Percentiles rank a stretch among this genome's conserved stretches.
Evolutionary conservation across 2,888 invertebrate species (phyloP).

Genomic region (Drosophila anceps): DNA sequence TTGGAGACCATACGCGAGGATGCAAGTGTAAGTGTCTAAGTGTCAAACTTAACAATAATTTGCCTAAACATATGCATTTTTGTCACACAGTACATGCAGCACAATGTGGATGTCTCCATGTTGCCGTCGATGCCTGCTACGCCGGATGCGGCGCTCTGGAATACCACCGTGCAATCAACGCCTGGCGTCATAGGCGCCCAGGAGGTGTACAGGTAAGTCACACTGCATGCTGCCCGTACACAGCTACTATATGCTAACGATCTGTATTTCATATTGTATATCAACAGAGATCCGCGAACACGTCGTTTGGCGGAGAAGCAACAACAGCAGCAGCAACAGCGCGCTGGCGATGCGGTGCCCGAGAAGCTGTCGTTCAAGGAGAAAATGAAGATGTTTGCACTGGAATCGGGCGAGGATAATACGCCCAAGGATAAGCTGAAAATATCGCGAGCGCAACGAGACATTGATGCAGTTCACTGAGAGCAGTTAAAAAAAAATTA

Average conservation of each 20-base stretch:
- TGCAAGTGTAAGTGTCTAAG: conserved; percentile 90
- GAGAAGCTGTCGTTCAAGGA: conserved; percentile 98
- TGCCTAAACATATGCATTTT: neutral
- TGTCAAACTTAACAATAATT: neutral
- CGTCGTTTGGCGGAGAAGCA: conserved; percentile 95
- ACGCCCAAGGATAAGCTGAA: conserved; percentile 98
- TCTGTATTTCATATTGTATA: neutral
- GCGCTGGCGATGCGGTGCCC: conserved; percentile 87
- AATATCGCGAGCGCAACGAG: conserved; percentile 97
- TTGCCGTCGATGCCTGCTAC: conserved; percentile 90
- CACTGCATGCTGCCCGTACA: no score
- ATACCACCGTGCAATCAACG: conserved; percentile 88
- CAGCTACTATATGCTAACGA: conserved; percentile 10
- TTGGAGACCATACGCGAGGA: conserved; percentile 89
- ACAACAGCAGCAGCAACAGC: conserved; percentile 88
- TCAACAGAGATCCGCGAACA: conserved; percentile 93
- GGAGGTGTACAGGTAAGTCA: conserved; percentile 94
- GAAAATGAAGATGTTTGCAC: conserved; percentile 99
- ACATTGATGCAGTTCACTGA: conserved; percentile 92
- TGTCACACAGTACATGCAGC: conserved; percentile 71
- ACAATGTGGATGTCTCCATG: conserved; percentile 92
- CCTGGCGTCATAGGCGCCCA: conserved; percentile 99
- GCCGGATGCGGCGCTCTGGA: conserved; percentile 86
- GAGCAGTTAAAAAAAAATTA: conserved; percentile 46
- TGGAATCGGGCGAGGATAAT: conserved; percentile 96